phyloP scores from a whole-genome alignment of 2,797 vertebrate genomes.

The Corythornis leucogaster region DNA sequence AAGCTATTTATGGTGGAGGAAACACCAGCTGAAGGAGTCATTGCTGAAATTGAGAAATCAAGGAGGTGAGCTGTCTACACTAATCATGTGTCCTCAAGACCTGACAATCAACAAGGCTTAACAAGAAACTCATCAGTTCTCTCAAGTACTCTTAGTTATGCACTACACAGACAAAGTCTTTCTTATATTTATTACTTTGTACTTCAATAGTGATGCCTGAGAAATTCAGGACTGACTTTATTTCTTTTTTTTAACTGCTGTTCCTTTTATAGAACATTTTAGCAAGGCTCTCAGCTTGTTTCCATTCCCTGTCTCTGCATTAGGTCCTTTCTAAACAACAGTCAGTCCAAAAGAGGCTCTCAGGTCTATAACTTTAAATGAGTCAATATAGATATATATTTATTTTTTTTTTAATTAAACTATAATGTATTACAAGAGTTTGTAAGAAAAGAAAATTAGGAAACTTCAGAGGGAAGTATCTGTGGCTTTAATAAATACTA shows the following conservation, averaged over 20 bases:
- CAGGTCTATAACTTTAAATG: background rate
- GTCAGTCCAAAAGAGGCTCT: background rate
- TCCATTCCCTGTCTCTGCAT: background rate
- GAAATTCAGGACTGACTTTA: background rate
- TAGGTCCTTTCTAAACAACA: background rate
- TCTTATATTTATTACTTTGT: background rate
- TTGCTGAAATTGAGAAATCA: background rate
- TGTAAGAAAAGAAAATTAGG: background rate
- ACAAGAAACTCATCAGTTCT: background rate
- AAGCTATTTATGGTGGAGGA: background rate
- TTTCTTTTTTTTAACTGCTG: background rate
- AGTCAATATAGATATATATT: background rate
- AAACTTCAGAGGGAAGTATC: background rate
- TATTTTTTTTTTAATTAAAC: background rate
- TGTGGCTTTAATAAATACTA: background rate
- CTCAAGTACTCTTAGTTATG: background rate
- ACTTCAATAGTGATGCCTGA: background rate
- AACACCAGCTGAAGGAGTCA: background rate
- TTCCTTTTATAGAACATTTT: background rate
- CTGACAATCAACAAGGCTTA: background rate
- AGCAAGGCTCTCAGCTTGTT: background rate
- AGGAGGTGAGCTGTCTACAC: background rate
- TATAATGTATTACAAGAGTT: background rate
- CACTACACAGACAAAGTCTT: background rate
- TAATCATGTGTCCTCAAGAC: background rate